Evolutionary conservation across 2,797 vertebrate species (phyloP), one percentile per base, ranked within the genome.

Genomic region (Sebastes kiyomatsui): DNA sequence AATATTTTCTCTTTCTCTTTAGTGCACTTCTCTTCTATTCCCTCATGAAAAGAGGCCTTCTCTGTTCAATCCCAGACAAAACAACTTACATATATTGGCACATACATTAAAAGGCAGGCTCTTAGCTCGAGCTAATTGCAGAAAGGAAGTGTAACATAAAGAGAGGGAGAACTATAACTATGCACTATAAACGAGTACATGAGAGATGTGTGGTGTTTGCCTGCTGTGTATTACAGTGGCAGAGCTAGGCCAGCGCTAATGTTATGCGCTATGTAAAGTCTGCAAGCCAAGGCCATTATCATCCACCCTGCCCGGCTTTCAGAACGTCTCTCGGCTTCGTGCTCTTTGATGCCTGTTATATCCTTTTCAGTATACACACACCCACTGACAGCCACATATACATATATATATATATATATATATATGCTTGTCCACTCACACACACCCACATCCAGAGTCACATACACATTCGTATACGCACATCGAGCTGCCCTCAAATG

Each of bases 271-370:
- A 85, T 88, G 84, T 90, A 86, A 93, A 91, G 90, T 88, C 82
- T 83, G 62, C 75, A 62, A 86, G 86, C 80, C 74, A 81, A 85
- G 79, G 85, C 91, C 89, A 90, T 93, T 91, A 92, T 88, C 84
- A 79, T 88, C 86, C 71, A 80, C 79, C 75, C 68, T 25, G 82
- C 60, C 66, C 32, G 7, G 81, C 90, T 92, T 88, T 90, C 79
- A 88, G 52, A 81, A 85, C 20, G 72, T 75, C 87, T 89, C 82
- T 79, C 18, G 6, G 77, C 82, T 82, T 85, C 73, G 28, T 80
- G 78, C 84, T 83, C 85, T 83, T 86, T 88, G 77, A 83, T 79
- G 82, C 75, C 62, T 67, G 74, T 64, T 86, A 72, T 78, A 75
- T 81, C 55, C 55, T 79, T 81, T 77, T 67, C 55, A 60, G 28